A percentile compares a stretch with the other conserved stretches of the same genome.
Evolutionary conservation across 2,797 vertebrate genomes (phyloP).

Genomic region (Melanotaenia nigrans): DNA sequence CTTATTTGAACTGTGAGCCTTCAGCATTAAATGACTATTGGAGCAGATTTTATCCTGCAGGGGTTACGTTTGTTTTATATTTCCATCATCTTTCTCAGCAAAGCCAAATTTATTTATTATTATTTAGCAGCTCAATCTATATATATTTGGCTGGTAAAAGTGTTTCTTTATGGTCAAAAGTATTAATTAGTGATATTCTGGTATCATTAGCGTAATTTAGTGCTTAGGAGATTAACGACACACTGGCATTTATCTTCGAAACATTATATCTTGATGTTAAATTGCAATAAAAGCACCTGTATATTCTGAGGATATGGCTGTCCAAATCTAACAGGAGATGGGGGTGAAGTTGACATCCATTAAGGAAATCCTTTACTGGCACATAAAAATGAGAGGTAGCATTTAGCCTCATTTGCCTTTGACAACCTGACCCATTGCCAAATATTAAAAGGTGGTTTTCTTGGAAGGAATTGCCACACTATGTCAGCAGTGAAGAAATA

Average conservation of each 20-base stretch:
- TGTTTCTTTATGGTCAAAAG: constrained; percentile 77
- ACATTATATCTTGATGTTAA: constrained; percentile 87
- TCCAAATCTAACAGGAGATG: constrained; percentile 72
- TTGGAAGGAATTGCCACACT: constrained; percentile 26
- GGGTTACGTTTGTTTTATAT: constrained; percentile 50
- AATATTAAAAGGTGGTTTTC: constrained; percentile 57
- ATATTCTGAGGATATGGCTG: constrained; percentile 78
- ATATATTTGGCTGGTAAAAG: constrained; percentile 76
- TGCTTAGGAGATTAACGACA: constrained; percentile 80
- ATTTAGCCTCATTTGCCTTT: constrained; percentile 81
- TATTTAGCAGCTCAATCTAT: constrained; percentile 67
- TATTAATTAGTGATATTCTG: constrained; percentile 85
- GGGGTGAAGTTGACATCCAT: constrained; percentile 83
- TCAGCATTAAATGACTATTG: constrained; percentile 26
- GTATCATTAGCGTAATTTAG: constrained; percentile 86
- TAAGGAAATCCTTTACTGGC: constrained; percentile 87
- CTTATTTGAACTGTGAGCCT: constrained; percentile 16
- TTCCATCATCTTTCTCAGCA: constrained; percentile 64
- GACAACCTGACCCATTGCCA: constrained; percentile 69
- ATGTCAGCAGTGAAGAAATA: constrained; percentile 47
- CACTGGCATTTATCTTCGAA: constrained; percentile 86
- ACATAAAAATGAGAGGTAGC: constrained; percentile 86
- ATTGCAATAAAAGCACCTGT: constrained; percentile 84
- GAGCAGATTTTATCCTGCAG: constrained; percentile 33
- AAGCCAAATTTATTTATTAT: constrained; percentile 65